Base-by-base conservation (phyloP, 2,797 vertebrate species). In the Paguma larvata region DNA sequence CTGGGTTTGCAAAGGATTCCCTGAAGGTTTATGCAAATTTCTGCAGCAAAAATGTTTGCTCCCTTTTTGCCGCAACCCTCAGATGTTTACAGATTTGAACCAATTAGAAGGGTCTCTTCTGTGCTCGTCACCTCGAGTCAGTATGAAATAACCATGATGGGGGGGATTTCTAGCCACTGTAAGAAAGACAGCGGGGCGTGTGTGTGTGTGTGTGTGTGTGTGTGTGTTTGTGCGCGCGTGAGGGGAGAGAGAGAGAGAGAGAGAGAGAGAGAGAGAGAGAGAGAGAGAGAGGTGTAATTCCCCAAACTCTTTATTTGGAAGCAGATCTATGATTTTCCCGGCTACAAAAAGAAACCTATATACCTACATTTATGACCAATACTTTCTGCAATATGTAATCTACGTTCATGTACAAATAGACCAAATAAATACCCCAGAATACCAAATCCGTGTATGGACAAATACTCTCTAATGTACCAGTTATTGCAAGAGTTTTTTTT, bases 21-120 rank as follows among this genome's bases (percentile, higher is more conserved):
- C 67, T 25, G n/a, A 89, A 95, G 97, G 72, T 82, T 97, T 98
- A 98, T 98, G 98, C 97, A 98, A 98, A 99, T 98, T 94, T 96
- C 92, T 97, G 98, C 98, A 91, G 97, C 96, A 98, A 98, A 96
- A 98, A 95, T 77, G 82, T 95, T 98, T 95, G 44, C 94, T 97
- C 41, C 89, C 18, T 72, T 11, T 18, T 97, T 95, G 95, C 91
- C 18, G 94, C 96, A 97, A 79, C 63, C 90, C 95, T 92, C 84
- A 1, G 48, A 46, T 65, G 53, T 97, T 98, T 95, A 96, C 93
- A 92, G 75, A 96, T 94, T 97, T 98, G 94, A 94, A 77, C 89
- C 97, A 93, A 92, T 90, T 89, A 97, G 93, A 90, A 83, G 72
- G 27, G 68, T 38, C 38, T 73, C 62, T 18, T 67, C 46, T 78